phyloP scores from a whole-genome alignment of 2,113 vertebrate genomes.

The Aphyosemion australe region DNA sequence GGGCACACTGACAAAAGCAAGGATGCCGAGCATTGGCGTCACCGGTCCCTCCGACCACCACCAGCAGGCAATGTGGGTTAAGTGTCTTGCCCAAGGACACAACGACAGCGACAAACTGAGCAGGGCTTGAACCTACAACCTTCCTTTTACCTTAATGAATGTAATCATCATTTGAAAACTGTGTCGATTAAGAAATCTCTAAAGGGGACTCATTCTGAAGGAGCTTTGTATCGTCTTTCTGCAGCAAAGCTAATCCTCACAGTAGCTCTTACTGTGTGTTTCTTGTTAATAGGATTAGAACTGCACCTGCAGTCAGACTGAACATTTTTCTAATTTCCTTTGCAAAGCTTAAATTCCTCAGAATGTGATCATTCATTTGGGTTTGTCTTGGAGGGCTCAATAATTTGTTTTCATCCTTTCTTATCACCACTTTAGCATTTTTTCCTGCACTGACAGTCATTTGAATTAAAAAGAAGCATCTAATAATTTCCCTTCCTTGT shows the following conservation, averaged over 20 bases:
- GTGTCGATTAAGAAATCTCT: too few relatives aligned
- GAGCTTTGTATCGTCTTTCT: not conserved
- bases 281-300: conserved; percentile 46
- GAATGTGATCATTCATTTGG: conserved; percentile 14
- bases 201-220: too few relatives aligned
- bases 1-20: too few relatives aligned
- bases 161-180: too few relatives aligned
- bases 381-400: conserved; percentile 8
- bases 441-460: conserved; percentile 1
- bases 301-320: conserved; percentile 44
- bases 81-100: too few relatives aligned
- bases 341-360: conserved; percentile 6
- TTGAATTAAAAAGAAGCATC: conserved; percentile 12
- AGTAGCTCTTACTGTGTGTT: conserved; percentile 20
- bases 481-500: conserved; percentile 19
- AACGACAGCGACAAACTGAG: too few relatives aligned
- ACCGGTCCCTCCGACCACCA: too few relatives aligned
- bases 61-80: too few relatives aligned
- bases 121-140: too few relatives aligned
- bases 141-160: too few relatives aligned
- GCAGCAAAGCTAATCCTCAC: conserved; percentile 13
- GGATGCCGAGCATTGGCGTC: too few relatives aligned
- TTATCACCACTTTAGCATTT: not conserved
- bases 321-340: conserved; percentile 25
- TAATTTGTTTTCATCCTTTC: conserved; percentile 35